A percentile compares a stretch with the other conserved stretches of the same genome.
phyloP scores from a whole-genome alignment of 1,140 invertebrate genomes.

The Paraescarpia echinospica region DNA sequence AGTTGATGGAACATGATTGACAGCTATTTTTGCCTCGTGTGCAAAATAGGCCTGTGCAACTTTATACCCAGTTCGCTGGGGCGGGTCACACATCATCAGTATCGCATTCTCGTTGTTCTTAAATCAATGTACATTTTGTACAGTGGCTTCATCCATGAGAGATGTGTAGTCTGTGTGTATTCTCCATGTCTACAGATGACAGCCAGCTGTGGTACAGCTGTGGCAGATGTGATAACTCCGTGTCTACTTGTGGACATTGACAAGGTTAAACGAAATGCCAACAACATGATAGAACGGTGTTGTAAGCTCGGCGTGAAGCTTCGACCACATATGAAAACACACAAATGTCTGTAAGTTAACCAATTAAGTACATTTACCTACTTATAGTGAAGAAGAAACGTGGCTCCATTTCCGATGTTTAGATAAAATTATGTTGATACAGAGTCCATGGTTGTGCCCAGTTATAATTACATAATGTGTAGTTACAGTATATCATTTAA shows the following conservation, averaged over 20 bases:
- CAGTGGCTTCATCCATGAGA: neutral
- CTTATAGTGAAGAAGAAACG: neutral
- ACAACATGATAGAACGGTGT: constrained; percentile 46
- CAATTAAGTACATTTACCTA: neutral
- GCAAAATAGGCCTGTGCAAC: too few species aligned
- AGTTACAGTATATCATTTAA: too few species aligned
- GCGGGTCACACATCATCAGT: too few species aligned
- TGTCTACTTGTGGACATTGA: constrained; percentile 45
- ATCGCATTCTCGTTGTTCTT: too few species aligned
- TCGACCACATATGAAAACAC: constrained; percentile 55
- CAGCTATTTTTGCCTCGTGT: too few species aligned
- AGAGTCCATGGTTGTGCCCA: neutral
- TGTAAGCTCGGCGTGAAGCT: constrained; percentile 44
- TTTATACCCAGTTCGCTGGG: too few species aligned
- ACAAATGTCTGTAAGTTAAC: constrained; percentile 51
- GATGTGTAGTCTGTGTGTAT: neutral
- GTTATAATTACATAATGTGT: too few species aligned
- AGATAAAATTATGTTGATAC: neutral
- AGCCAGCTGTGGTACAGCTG: neutral
- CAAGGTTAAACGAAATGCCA: constrained; percentile 42
- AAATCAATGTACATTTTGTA: too few species aligned
- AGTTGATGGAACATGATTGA: too few species aligned
- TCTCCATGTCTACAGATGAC: neutral
- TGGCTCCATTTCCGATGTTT: neutral
- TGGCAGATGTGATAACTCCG: constrained; percentile 36